Base-by-base conservation (phyloP, 2,113 vertebrate species). In the Burhinus oedicnemus region DNA sequence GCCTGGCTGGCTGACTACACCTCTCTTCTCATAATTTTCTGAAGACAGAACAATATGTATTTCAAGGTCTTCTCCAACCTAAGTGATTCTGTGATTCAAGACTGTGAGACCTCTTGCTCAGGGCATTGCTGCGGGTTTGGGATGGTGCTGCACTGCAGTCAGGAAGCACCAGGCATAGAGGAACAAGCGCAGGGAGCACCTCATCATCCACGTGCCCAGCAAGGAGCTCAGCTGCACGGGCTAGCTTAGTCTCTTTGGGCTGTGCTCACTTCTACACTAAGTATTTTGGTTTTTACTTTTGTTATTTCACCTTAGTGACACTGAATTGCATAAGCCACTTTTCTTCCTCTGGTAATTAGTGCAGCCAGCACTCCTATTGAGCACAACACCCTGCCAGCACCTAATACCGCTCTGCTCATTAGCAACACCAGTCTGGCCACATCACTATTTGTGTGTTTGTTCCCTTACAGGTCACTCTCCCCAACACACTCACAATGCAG, bases 171-270 rank as follows among this genome's bases (percentile, higher is more conserved):
- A 64, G 47, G 47, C 7, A 10, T 47, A 34, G 10, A 82, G 23
- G 21, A 57, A 20, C 15, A 44, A 76, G 42, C 19, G 27, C 2
- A 0, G 45, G 19, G 25, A 22, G 23, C 13, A 61, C 16, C 9
- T 71, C 4, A 2, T 47, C 1, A 0, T 42, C 58, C 60, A 11
- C 0, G 5, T 54, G 21, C 34, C 29, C 0, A 0, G 34, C 23
- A 70, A 76, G 47, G 27, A 74, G 15, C 32, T 51, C 6, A 6
- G 30, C 71, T 75, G 44, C 3, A 0, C 5, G 18, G 54, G 42
- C 29, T 16, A 34, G 11, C 44, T 82, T 22, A 51, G 38, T 25
- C 30, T 65, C 12, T 78, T 88, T 17, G 40, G 71, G 45, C 11
- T 47, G 17, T n/a, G 29, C 34, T 82, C 44, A 51, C 38, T 82